A percentile compares a stretch with the other conserved stretches of the same genome.
Conservation (phyloP, 2,797 vertebrate genomes). For the Lithobates pipiens region DNA sequence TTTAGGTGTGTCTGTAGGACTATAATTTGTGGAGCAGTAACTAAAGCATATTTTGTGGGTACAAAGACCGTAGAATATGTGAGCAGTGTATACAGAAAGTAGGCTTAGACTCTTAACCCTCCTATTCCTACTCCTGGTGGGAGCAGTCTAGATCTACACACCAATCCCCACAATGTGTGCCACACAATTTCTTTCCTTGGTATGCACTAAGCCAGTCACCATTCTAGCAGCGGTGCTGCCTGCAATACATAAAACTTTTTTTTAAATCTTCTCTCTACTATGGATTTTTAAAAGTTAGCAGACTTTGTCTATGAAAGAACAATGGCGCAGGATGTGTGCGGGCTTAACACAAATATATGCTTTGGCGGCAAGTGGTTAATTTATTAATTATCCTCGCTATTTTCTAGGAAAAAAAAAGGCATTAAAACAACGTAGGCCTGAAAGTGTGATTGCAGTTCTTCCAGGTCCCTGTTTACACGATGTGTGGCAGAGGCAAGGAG, state of each 20-base stretch:
- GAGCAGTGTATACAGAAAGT: too few species aligned
- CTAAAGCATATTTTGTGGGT: too few species aligned
- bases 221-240: too few species aligned
- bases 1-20: too few species aligned
- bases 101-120: too few species aligned
- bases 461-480: slow-evolving; percentile 75
- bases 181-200: too few species aligned
- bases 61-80: too few species aligned
- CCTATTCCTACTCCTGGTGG: too few species aligned
- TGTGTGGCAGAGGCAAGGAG: slow-evolving; percentile 81
- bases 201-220: too few species aligned
- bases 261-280: background rate
- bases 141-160: too few species aligned
- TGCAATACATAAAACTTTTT: background rate
- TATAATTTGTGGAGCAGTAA: too few species aligned
- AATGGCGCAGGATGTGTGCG: slow-evolving; percentile 62
- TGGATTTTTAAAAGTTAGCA: background rate
- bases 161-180: too few species aligned
- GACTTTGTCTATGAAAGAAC: background rate
- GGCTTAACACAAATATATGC: slow-evolving; percentile 79
- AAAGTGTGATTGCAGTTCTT: slow-evolving; percentile 75
- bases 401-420: slow-evolving; percentile 78
- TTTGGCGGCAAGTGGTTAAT: slow-evolving; percentile 76
- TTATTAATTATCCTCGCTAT: slow-evolving; percentile 86
- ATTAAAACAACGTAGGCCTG: slow-evolving; percentile 79